Evolutionary conservation across 2,888 invertebrate genomes (phyloP).

Genomic region (Agrenia bidenticulata): DNA sequence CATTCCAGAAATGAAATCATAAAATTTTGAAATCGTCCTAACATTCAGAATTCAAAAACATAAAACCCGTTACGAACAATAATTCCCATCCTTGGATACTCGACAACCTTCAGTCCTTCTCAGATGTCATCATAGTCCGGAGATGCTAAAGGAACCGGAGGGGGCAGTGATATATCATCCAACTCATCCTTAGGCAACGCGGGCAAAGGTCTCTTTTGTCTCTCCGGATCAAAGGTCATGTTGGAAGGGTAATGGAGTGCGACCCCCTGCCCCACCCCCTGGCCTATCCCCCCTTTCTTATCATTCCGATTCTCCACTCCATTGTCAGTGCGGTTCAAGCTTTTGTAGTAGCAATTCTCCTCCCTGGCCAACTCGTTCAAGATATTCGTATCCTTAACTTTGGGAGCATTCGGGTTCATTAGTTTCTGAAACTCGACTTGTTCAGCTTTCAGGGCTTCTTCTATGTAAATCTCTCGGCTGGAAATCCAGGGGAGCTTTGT

Average conservation of each 20-base stretch:
- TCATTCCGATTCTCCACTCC: neutral
- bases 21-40: too few relatives aligned
- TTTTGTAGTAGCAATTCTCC: constrained; percentile 4
- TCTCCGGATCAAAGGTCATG: constrained; percentile 2
- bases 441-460: neutral
- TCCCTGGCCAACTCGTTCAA: constrained; percentile 1
- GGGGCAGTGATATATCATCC: constrained; percentile 35
- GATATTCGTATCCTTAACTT: constrained; percentile 5
- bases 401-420: neutral
- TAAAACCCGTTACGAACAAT: too few relatives aligned
- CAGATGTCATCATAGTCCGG: constrained; percentile 30
- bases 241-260: constrained; percentile 15
- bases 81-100: too few relatives aligned
- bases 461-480: neutral
- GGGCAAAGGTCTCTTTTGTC: constrained; percentile 29
- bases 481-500: neutral
- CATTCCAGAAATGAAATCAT: too few relatives aligned
- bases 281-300: neutral
- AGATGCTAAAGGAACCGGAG: constrained; percentile 31
- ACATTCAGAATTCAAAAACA: too few relatives aligned
- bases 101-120: too few relatives aligned
- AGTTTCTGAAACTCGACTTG: neutral
- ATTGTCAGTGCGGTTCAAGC: neutral
- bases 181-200: constrained; percentile 28
- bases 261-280: neutral